A percentile compares a stretch with the other conserved stretches of the same genome.
Evolutionary conservation across 2,888 invertebrate species (phyloP).

Genomic region (Antheraea assamensis): DNA sequence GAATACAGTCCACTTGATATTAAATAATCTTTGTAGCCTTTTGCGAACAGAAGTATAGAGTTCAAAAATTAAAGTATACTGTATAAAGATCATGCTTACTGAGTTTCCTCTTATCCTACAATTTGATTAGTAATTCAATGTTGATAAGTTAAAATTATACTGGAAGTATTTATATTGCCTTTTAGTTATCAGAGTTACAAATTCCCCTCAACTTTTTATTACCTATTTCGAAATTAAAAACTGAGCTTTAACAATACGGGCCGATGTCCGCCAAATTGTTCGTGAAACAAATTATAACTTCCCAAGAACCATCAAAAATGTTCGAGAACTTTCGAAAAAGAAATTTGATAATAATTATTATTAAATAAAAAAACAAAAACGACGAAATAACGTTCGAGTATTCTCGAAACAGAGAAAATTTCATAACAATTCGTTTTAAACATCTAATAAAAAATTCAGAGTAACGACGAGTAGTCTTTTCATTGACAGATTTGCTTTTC

Average conservation of each 20-base stretch:
- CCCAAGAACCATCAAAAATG: slow-evolving; percentile 5
- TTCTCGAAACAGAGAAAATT: neutral
- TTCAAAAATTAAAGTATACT: too few relatives aligned
- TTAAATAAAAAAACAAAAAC: neutral
- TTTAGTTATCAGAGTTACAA: neutral
- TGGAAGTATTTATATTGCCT: neutral
- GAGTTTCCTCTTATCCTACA: neutral
- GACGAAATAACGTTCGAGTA: neutral
- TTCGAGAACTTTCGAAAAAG: slow-evolving; percentile 10
- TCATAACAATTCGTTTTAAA: neutral
- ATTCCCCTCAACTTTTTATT: slow-evolving; percentile 5
- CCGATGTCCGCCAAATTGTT: slow-evolving; percentile 10
- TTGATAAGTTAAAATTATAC: neutral
- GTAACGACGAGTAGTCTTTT: neutral
- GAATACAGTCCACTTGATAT: too few relatives aligned
- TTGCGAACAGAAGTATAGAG: too few relatives aligned
- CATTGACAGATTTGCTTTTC: too few relatives aligned
- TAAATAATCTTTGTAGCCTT: too few relatives aligned
- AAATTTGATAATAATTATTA: slow-evolving; percentile 12
- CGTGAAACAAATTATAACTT: slow-evolving; percentile 14
- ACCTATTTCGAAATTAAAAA: slow-evolving; percentile 3
- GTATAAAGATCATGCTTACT: neutral
- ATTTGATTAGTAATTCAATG: neutral
- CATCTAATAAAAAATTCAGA: neutral
- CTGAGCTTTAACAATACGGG: slow-evolving; percentile 2